Conservation (phyloP, 2,888 invertebrate genomes). For the Tetragonula carbonaria region DNA sequence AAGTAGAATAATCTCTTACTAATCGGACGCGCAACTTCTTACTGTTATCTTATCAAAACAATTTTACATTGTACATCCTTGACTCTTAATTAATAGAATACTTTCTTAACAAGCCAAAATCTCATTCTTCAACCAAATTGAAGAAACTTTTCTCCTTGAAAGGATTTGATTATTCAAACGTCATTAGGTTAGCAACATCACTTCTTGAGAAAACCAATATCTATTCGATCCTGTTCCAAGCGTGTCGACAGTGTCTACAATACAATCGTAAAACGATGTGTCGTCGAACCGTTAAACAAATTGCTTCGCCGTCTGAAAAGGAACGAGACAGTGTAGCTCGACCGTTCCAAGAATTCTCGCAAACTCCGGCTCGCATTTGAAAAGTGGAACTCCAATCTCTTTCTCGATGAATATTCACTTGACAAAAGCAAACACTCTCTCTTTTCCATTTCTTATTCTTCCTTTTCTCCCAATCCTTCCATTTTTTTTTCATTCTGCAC, state of each 20-base stretch:
- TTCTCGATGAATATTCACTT: slow-evolving; percentile 42
- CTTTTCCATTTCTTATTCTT: too few species aligned
- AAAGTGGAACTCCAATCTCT: slow-evolving; percentile 36
- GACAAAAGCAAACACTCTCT: not conserved
- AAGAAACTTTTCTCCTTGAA: not conserved
- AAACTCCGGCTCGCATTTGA: slow-evolving; percentile 16
- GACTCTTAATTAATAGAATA: not conserved
- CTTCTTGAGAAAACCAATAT: not conserved
- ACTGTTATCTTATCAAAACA: not conserved
- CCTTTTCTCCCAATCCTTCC: too few species aligned
- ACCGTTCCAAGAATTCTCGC: slow-evolving; percentile 19
- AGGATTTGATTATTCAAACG: not conserved
- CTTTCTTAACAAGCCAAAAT: not conserved
- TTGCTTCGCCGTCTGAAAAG: slow-evolving; percentile 14
- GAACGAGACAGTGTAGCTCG: not conserved
- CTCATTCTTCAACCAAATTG: not conserved
- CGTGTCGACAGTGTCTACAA: not conserved
- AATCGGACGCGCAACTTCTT: too few species aligned
- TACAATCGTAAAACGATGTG: slow-evolving; percentile 21
- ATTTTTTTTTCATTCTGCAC: too few species aligned
- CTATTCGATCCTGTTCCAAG: not conserved
- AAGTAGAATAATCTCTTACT: not conserved
- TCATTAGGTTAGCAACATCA: not conserved
- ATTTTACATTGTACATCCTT: not conserved
- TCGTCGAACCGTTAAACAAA: slow-evolving; percentile 41